phyloP scores from a whole-genome alignment of 1,140 invertebrate species.

The Dendrolimus punctatus region DNA sequence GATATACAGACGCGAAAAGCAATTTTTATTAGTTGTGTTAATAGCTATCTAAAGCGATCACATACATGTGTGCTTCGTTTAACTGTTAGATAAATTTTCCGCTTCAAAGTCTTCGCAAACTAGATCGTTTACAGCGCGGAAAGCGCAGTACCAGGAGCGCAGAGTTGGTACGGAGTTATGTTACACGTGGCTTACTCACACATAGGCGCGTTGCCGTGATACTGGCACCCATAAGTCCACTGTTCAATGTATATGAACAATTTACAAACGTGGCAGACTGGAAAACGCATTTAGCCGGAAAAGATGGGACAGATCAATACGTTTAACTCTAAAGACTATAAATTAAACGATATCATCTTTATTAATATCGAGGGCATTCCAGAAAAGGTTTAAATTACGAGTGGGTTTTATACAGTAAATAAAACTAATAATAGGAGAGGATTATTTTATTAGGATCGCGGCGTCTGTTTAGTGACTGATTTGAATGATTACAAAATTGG shows the following conservation, averaged over 20 bases:
- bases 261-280: conserved; percentile 55
- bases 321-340: conserved; percentile 8
- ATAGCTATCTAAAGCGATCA: too few species aligned
- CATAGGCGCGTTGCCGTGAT: conserved; percentile 6
- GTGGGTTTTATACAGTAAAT: too few species aligned
- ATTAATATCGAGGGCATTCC: neutral
- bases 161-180: conserved; percentile 31
- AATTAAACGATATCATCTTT: conserved; percentile 1
- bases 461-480: too few species aligned
- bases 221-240: conserved; percentile 5
- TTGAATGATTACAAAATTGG: too few species aligned
- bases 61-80: conserved; percentile 13
- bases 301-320: conserved; percentile 59
- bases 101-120: conserved; percentile 56
- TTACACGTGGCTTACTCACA: conserved; percentile 65
- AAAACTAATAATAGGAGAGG: too few species aligned
- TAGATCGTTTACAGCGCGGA: conserved; percentile 65
- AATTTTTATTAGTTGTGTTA: too few species aligned
- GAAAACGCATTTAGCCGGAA: conserved; percentile 63
- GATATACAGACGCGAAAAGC: too few species aligned
- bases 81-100: conserved; percentile 38
- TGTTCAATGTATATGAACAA: conserved; percentile 13
- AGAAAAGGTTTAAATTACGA: neutral
- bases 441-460: too few species aligned
- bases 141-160: conserved; percentile 51